Conservation (phyloP, 2,113 vertebrate genomes). For the Cryptoleucopteryx plumbea region DNA sequence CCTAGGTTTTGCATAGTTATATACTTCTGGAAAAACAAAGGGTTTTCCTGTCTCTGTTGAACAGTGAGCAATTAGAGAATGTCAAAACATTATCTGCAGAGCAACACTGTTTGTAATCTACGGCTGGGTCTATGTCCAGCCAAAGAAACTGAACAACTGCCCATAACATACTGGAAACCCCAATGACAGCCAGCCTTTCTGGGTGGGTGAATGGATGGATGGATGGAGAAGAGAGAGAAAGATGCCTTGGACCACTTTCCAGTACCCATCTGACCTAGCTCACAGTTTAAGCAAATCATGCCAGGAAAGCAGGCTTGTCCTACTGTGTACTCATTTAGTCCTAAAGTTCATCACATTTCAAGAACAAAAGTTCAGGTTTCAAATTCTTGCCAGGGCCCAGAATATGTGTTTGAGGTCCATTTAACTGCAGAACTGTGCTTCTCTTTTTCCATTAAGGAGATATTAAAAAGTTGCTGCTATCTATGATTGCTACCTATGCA, state of each 20-base stretch:
- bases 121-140: not conserved
- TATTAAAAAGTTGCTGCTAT: not conserved
- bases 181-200: not conserved
- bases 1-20: not conserved
- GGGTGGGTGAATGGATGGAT: not conserved
- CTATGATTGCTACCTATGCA: not conserved
- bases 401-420: not conserved
- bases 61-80: not conserved
- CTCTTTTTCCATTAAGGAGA: not conserved
- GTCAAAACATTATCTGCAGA: not conserved
- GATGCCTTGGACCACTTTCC: not conserved
- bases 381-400: not conserved
- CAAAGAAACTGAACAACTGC: not conserved
- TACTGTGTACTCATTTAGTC: not conserved
- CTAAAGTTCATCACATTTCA: not conserved
- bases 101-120: not conserved
- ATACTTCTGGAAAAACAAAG: not conserved
- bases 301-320: not conserved
- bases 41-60: not conserved
- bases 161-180: not conserved
- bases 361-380: not conserved
- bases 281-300: not conserved
- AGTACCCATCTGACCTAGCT: not conserved
- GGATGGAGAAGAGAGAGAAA: not conserved
- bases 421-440: not conserved